Evolutionary conservation across 2,888 invertebrate genomes (phyloP), one percentile per base, ranked within the genome.

Genomic region (Netelia fuscicornis): DNA sequence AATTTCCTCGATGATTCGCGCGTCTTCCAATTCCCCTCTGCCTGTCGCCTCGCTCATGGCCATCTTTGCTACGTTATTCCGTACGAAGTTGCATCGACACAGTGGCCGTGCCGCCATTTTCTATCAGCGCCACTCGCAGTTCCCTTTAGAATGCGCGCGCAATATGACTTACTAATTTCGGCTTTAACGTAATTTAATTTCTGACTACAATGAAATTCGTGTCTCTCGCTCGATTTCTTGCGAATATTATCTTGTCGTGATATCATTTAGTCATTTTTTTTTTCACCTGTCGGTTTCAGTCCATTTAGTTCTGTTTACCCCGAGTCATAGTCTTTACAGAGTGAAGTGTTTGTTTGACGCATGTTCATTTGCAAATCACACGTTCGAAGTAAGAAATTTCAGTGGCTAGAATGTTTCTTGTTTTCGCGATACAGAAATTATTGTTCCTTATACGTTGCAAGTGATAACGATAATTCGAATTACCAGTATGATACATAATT

Each of bases 111-210:
- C 11, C 72, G 74, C 77, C 72, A 68, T 72, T 20, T 78, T 68
- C 60, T 42, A 56, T 60, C 17, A 1, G 58, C 10, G 65, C 25
- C 60, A 54, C 54, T 42, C 67, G 62, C 64, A 60, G 23, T 77
- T 77, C 72, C 65, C 78, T 78, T 70, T 52, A 60, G 25, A 42
- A 48, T 85, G 82, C 82, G 85, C 85, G 85, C 85, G 85, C 82
- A 83, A 58, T 42, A 9, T 11, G 11, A 25, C 17, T 11, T 13
- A 9, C 68, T n/a, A 64, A 74, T 67, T 70, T 79, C 48, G 48
- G 11, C 2, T 48, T 13, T 48, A 13, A 2, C 48, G 13, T 48
- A 13, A 48, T 48, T 48, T 48, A 10, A 48, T 48, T 48, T 48
- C 13, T 13, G 13, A 13, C 13, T 48, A 48, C 11, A 13, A 13